Percentiles rank a stretch among this genome's conserved stretches.
phyloP scores from a whole-genome alignment of 2,888 invertebrate species.

The Synergus gifuensis region DNA sequence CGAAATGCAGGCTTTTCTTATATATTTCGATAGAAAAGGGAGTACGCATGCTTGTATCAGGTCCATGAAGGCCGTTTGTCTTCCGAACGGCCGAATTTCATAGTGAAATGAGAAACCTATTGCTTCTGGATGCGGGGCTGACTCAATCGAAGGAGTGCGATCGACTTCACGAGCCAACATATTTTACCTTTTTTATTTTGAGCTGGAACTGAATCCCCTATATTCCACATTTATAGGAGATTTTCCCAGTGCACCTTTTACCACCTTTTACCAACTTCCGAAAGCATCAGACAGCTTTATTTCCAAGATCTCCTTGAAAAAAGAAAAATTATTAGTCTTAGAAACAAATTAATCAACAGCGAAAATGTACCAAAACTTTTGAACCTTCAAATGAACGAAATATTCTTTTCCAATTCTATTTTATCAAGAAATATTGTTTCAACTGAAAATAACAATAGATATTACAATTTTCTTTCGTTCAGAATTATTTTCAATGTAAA shows the following conservation, averaged over 20 bases:
- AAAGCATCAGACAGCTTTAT: neutral
- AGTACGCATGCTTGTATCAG: conserved; percentile 7
- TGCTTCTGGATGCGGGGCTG: conserved; percentile 12
- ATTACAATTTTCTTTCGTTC: no score
- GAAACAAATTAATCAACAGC: no score
- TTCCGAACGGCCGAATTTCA: conserved; percentile 33
- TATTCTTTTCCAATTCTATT: no score
- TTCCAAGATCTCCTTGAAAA: neutral
- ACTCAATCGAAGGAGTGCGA: conserved; percentile 7
- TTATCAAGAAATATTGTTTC: no score
- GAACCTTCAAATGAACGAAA: no score
- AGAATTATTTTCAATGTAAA: no score
- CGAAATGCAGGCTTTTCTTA: conserved; percentile 2
- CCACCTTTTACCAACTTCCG: no score
- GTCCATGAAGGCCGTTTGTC: conserved; percentile 24
- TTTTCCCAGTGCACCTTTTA: neutral
- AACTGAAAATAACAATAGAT: no score
- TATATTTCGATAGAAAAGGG: conserved; percentile 23
- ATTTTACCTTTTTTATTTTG: neutral
- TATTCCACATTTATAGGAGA: neutral
- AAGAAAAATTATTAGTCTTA: neutral
- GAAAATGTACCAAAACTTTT: no score
- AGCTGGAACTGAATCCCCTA: neutral
- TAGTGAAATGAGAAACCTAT: conserved; percentile 36
- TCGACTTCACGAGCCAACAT: neutral